A percentile compares a stretch with the other conserved stretches of the same genome.
Conservation (phyloP, 1,140 invertebrate genomes). For the Meloidogyne hapla region DNA sequence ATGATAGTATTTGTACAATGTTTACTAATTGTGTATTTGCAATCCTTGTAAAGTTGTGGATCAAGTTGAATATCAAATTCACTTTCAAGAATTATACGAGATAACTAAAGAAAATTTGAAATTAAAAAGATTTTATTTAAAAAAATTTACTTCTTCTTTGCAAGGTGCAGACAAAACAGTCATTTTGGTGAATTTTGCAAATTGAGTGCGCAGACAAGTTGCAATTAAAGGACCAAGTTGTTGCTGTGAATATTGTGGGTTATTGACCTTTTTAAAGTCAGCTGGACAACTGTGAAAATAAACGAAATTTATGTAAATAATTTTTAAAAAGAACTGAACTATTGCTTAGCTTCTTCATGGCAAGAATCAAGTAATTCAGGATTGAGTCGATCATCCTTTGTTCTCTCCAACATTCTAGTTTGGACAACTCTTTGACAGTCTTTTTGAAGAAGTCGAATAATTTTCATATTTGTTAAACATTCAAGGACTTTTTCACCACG, state of each 20-base stretch:
- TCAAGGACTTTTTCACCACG: constrained; percentile 62
- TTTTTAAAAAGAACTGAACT: constrained; percentile 41
- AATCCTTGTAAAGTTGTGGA: constrained; percentile 77
- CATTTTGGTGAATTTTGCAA: constrained; percentile 42
- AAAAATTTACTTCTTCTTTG: constrained; percentile 54
- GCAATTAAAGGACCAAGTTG: constrained; percentile 52
- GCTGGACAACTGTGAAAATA: constrained; percentile 50
- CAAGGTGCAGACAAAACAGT: constrained; percentile 45
- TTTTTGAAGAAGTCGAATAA: constrained; percentile 77
- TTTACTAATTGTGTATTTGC: constrained; percentile 74
- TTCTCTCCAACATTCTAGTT: constrained; percentile 76
- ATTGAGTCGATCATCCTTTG: constrained; percentile 56
- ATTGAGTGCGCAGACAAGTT: constrained; percentile 57
- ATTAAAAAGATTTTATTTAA: constrained; percentile 17
- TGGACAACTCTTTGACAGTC: constrained; percentile 82
- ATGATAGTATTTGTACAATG: constrained; percentile 70
- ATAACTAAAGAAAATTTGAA: constrained; percentile 42
- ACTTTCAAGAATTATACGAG: constrained; percentile 57
- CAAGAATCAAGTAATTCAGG: constrained; percentile 56
- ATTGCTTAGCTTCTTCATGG: constrained; percentile 53
- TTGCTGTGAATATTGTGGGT: constrained; percentile 44
- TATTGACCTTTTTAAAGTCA: constrained; percentile 53
- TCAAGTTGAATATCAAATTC: constrained; percentile 80
- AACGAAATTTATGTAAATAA: constrained; percentile 29
- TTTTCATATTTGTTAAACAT: constrained; percentile 70